Base-by-base conservation (phyloP, 1,140 invertebrate species). In the Sminthurides bifidus region DNA sequence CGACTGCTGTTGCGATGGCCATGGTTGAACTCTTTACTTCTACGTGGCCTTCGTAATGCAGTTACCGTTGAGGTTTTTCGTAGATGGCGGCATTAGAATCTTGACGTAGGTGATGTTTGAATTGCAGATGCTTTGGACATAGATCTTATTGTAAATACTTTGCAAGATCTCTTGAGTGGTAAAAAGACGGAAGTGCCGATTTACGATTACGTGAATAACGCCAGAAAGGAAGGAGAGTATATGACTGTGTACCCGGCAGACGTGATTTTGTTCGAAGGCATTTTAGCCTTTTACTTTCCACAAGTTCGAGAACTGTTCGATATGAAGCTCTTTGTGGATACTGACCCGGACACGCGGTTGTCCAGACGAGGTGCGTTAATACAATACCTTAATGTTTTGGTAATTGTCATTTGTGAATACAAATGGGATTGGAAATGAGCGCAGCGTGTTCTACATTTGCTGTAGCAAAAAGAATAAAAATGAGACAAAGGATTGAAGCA, bases 251-350 rank as follows among this genome's bases (percentile, higher is more conserved):
- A 96, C 72, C 91, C 92, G n/a, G 90, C 92, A 1, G 94, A 98
- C 75, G 94, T 99, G 40, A 90, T 98, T 12, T 74, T 98, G 6
- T 90, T 98, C 67, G 94, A 98, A 75, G 95, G 95, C 30, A 98
- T 99, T 70, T 75, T 99, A 40, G 88, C 94, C 2, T 98, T 99
- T 75, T 98, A 97, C 73, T 92, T 92, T 71, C 85, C 87, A 10
- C 85, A 94, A 70, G 84, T 98, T 50, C 73, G 94, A 53, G 86
- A 95, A 50, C 74, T 97, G 23, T 98, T 98, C 73, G 89, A 98
- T 69, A 96, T 98, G 91, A 98, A 98, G 73, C 74, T 99, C 8
- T 98, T 99, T 76, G 95, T 98, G 23, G 95, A 98, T 68, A 97
- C 93, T 0, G 94, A 98, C 75, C 92, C 94, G 0, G 95, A 98